Evolutionary conservation across 2,113 vertebrate species (phyloP).

Genomic region (Actinemys pallida): DNA sequence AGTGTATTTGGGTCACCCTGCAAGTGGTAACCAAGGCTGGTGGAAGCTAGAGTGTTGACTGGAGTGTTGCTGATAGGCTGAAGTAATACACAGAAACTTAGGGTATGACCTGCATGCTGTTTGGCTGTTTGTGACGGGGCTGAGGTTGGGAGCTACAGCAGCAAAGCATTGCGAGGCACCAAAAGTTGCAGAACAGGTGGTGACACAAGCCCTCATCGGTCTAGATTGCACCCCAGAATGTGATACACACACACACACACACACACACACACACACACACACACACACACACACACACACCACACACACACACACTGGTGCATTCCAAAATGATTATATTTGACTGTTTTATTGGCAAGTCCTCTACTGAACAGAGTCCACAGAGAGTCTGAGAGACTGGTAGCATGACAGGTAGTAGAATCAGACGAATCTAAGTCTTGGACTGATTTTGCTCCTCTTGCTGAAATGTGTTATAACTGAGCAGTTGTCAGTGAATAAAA

Average conservation of each 20-base stretch:
- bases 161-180: not conserved
- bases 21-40: not conserved
- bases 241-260: not conserved
- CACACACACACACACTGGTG: not conserved
- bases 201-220: not conserved
- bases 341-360: not conserved
- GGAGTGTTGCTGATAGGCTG: not conserved
- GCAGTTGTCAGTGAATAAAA: not conserved
- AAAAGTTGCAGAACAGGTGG: not conserved
- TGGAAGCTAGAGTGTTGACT: not conserved
- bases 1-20: not conserved
- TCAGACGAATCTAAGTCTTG: not conserved
- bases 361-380: not conserved
- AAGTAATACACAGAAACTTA: not conserved
- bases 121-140: not conserved
- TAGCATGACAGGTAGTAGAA: not conserved
- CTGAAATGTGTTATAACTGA: conserved; percentile 14
- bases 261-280: not conserved
- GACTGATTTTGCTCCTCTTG: not conserved
- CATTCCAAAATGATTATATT: not conserved
- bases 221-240: not conserved
- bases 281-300: too few species aligned
- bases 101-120: not conserved
- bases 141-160: not conserved
- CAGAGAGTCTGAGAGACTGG: not conserved